Evolutionary conservation across 1,140 invertebrate genomes (phyloP).

Genomic region (Drosophila insularis): DNA sequence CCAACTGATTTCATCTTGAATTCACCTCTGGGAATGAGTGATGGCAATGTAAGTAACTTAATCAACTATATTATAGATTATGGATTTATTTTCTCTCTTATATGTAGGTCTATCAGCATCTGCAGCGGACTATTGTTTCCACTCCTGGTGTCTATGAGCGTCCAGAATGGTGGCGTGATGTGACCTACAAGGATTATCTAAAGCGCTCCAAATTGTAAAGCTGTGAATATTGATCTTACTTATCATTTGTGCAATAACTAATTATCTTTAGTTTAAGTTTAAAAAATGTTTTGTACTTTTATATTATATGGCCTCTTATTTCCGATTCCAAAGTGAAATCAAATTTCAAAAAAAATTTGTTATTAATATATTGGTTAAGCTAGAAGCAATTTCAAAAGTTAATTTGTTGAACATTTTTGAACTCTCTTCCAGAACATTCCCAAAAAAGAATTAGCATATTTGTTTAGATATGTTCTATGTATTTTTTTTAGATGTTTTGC

Average conservation of each 20-base stretch:
- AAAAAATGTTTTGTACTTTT: background rate
- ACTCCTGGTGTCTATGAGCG: constrained; percentile 84
- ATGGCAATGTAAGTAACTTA: constrained; percentile 87
- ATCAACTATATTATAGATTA: background rate
- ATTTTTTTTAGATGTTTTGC: constrained; percentile 3
- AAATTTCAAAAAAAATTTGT: background rate
- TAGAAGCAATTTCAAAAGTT: background rate
- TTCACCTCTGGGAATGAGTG: constrained; percentile 90
- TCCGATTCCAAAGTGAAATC: background rate
- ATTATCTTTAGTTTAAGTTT: constrained; percentile 11
- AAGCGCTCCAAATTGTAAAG: constrained; percentile 66
- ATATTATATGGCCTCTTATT: background rate
- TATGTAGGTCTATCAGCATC: constrained; percentile 85
- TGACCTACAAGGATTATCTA: constrained; percentile 83
- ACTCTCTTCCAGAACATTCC: background rate
- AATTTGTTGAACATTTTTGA: background rate
- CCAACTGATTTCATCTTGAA: constrained; percentile 94
- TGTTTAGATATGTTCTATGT: constrained; percentile 13
- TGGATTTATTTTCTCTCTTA: constrained; percentile 7
- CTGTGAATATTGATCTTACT: background rate
- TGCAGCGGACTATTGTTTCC: constrained; percentile 84
- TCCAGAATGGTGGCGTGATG: constrained; percentile 86
- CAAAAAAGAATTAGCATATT: background rate
- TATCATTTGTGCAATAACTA: constrained; percentile 16
- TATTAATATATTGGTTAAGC: background rate